Percentiles rank a stretch among this genome's conserved stretches.
Evolutionary conservation across 2,888 invertebrate species (phyloP).

Genomic region (Meghimatium bilineatum): DNA sequence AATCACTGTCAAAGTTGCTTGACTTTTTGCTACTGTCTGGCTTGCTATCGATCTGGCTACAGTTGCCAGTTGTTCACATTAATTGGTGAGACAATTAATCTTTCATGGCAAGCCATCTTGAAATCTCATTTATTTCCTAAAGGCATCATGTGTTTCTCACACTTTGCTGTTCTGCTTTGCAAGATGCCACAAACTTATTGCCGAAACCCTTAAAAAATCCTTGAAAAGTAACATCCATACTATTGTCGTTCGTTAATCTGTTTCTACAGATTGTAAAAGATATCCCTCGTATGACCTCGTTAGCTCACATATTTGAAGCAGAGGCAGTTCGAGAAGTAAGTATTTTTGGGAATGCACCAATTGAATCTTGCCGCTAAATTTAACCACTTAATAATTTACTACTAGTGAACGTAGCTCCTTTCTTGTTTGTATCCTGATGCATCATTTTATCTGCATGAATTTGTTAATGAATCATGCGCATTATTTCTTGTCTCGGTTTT

Average conservation of each 20-base stretch:
- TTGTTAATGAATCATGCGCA: neutral
- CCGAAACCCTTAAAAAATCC: neutral
- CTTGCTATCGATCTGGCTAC: too few species aligned
- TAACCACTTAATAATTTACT: neutral
- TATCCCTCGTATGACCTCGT: constrained; percentile 72
- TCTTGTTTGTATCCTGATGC: too few species aligned
- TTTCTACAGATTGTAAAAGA: constrained; percentile 74
- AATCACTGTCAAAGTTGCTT: too few species aligned
- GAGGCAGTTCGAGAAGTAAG: constrained; percentile 72
- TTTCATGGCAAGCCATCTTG: too few species aligned
- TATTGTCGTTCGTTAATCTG: constrained; percentile 32
- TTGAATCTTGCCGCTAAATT: neutral
- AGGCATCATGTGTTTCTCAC: neutral
- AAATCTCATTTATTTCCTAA: too few species aligned
- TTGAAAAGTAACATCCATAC: neutral
- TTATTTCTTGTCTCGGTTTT: too few species aligned
- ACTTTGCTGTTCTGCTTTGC: neutral
- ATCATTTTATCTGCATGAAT: neutral
- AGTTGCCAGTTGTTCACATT: too few species aligned
- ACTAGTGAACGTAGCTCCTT: neutral
- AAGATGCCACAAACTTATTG: neutral
- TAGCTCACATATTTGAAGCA: constrained; percentile 72
- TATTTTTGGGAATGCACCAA: constrained; percentile 48
- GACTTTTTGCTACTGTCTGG: too few species aligned
- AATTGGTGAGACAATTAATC: too few species aligned